These are phyloP conservation scores for Aphelinus atriplicis DNA, from an alignment of 1,140 invertebrate genomes.

Conservation along the genomic window DNA sequence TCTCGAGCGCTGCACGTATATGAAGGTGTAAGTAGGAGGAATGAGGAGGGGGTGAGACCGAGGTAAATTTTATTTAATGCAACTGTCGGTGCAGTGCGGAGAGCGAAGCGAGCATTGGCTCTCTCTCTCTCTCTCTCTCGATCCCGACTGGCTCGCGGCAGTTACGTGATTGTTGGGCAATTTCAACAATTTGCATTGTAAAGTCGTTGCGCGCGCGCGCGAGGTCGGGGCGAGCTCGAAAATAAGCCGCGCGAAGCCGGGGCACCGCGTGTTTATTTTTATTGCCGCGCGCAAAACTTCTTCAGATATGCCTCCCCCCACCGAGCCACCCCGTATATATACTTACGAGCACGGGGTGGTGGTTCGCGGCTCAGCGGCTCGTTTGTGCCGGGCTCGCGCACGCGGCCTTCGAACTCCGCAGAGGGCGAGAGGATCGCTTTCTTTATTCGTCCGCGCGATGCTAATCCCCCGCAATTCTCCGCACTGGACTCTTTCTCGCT, in stretches of 20 bases:
- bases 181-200: conserved; percentile 46
- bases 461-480: background rate
- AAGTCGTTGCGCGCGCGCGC: conserved; percentile 27
- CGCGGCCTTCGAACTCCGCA: too few relatives aligned
- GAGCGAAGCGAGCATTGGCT: background rate
- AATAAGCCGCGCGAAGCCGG: background rate
- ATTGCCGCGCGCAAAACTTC: too few relatives aligned
- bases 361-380: too few relatives aligned
- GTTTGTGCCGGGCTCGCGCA: too few relatives aligned
- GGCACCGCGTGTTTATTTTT: too few relatives aligned
- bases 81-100: conserved; percentile 18
- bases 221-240: conserved; percentile 2
- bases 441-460: background rate
- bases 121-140: too few relatives aligned
- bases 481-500: background rate
- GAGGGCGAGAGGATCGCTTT: too few relatives aligned
- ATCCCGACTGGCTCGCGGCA: conserved; percentile 4
- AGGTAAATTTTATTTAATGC: conserved; percentile 38
- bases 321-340: too few relatives aligned
- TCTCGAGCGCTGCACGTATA: too few relatives aligned
- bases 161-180: conserved; percentile 41
- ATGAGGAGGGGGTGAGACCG: conserved; percentile 12
- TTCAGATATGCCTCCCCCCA: too few relatives aligned
- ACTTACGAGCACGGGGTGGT: too few relatives aligned
- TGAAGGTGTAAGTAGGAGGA: background rate